Evolutionary conservation across 2,113 vertebrate species (phyloP).

Genomic region (Varanus komodoensis): DNA sequence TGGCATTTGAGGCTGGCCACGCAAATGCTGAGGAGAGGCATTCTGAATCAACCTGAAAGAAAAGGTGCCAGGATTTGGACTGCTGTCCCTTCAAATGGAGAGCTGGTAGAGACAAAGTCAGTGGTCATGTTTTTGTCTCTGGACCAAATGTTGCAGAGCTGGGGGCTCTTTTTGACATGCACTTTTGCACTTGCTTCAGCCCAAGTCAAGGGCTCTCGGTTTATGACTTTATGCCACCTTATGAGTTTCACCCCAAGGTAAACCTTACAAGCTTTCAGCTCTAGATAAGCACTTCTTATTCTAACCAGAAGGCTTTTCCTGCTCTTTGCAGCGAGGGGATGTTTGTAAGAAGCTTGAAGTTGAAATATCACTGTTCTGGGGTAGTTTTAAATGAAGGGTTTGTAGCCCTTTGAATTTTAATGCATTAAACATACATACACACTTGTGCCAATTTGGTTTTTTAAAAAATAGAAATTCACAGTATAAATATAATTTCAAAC

Average conservation of each 20-base stretch:
- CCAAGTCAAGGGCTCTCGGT: neutral
- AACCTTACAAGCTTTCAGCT: neutral
- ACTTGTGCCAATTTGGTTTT: neutral
- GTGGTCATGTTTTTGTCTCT: neutral
- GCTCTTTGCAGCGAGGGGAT: neutral
- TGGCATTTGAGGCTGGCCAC: neutral
- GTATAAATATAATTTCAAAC: neutral
- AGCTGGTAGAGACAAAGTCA: neutral
- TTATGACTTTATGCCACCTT: neutral
- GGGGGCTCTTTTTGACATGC: neutral
- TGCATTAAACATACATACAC: neutral
- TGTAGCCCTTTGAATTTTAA: neutral
- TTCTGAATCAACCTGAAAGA: neutral
- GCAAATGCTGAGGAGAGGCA: neutral
- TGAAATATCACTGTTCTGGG: neutral
- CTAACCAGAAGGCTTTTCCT: neutral
- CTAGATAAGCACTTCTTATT: neutral
- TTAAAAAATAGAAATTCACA: neutral
- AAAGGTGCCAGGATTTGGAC: no score
- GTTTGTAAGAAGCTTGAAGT: neutral
- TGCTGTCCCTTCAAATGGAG: no score
- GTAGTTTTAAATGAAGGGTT: neutral
- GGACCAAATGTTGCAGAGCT: neutral
- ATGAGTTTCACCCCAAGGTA: neutral
- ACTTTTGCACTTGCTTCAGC: neutral